Conservation (phyloP, 2,888 invertebrate species). For the Drosophila nr. fundita region DNA sequence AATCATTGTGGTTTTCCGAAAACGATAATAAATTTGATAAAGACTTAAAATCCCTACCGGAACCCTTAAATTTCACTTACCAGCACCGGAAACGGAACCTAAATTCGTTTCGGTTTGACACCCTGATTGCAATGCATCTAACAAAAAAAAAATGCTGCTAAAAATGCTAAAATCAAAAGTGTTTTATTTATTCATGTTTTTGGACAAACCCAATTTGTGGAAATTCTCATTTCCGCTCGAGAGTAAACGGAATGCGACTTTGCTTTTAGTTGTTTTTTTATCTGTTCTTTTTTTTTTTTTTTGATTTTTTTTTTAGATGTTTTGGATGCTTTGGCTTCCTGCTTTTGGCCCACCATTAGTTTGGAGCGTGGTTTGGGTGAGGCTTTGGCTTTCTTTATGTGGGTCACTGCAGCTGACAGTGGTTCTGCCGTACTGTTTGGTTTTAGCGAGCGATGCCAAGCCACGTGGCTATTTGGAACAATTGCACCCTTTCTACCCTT, state of each 20-base stretch:
- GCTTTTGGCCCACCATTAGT: slow-evolving; percentile 47
- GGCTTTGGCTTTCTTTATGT: slow-evolving; percentile 54
- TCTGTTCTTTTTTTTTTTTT: not conserved
- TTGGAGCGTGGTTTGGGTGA: slow-evolving; percentile 50
- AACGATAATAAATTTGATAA: not conserved
- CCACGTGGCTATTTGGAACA: slow-evolving; percentile 72
- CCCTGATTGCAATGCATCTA: not conserved
- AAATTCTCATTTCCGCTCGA: slow-evolving; percentile 8
- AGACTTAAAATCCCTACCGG: not conserved
- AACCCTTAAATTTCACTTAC: not conserved
- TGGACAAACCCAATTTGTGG: slow-evolving; percentile 2
- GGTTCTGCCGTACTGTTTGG: slow-evolving; percentile 2
- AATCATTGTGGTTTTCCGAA: not conserved
- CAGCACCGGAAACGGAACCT: not conserved
- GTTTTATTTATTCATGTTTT: slow-evolving; percentile 3
- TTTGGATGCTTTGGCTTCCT: slow-evolving; percentile 14
- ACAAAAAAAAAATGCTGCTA: not conserved
- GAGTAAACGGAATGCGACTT: slow-evolving; percentile 13
- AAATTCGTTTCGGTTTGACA: not conserved
- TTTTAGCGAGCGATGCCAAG: slow-evolving; percentile 52
- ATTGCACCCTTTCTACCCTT: slow-evolving; percentile 45
- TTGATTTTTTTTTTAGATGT: not conserved
- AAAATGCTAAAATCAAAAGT: not conserved
- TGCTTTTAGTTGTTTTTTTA: not conserved
- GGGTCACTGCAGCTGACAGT: slow-evolving; percentile 67